Evolutionary conservation across 2,113 vertebrate species (phyloP), one percentile per base, ranked within the genome.

Genomic region (Chrysochloris asiatica): DNA sequence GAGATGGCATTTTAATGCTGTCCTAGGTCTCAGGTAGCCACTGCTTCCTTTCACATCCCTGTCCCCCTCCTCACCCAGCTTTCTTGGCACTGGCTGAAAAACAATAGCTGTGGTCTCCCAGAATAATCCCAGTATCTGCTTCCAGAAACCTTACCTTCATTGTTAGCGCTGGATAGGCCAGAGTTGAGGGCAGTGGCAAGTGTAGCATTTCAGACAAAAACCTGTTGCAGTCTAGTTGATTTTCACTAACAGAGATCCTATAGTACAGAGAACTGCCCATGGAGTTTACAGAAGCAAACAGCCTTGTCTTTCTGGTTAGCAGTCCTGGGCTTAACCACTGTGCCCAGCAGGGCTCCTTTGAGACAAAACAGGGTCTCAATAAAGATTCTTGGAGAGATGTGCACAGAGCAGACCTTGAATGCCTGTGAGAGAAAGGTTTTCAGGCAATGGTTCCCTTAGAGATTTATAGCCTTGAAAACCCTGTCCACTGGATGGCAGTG

Each of bases 111-210:
- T 26, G 38, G 24, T 75, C 47, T 72, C 36, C 76, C 30, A 2
- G n/a, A 16, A 38, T 38, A 61, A 30, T 38, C 4, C 4, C 59
- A 22, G 26, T 28, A 1, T 30, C 26, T 0, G 0, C 4, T 48
- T 54, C 50, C 43, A 50, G 12, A 41, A 59, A 59, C 59, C 19
- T 79, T 63, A 69, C 45, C 10, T 45, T 72, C 59, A n/a, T 3
- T 17, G 4, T 36, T 61, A 43, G 33, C 28, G 38, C 16, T 67
- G 82, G 4, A 78, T 26, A 33, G 10, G n/a, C 33, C 43, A 65
- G 8, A 8, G 2, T 30, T 78, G 43, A 43, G 63, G n/a, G 83
- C 48, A 86, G 67, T 26, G 48, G 22, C 9, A 24, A 50, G 4
- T 2, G 16, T 9, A 65, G 63, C 41, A 26, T 61, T 81, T 65